Base-by-base conservation (phyloP, 2,797 vertebrate species). In the Pangasius mekongensis region DNA sequence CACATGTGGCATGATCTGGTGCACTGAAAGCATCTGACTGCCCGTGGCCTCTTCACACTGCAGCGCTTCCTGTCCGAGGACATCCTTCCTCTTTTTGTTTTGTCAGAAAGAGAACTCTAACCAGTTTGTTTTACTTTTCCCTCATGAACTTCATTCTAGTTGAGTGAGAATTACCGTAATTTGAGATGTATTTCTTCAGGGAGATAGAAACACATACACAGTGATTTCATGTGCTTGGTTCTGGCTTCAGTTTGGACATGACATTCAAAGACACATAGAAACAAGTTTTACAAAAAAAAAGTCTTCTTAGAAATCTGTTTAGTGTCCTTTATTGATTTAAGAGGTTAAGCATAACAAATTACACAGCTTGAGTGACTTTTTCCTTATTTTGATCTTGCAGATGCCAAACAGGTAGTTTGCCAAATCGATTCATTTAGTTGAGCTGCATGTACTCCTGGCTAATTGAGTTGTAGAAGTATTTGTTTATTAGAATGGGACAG, bases 81-180 rank as follows among this genome's bases (percentile, higher is more conserved):
- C 90, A 88, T 91, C 92, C 93, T 94, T 93, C 92, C 92, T 93
- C 91, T 93, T 94, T 94, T 93, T 91, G 93, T 91, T 92, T 88
- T 87, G 86, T 2, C 18, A 90, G 91, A 91, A 91, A 89, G 89
- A 30, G 56, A 30, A 81, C 90, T 89, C 86, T 92, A 93, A 90
- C 93, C 92, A 81, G 58, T 39, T 89, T 93, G 54, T 33, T 92
- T 93, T 93, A 91, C 52, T 66, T 84, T 87, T 89, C 36, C 56
- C 18, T 90, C 87, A 85, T 86, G 87, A 66, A 89, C 84, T 86
- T 39, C 13, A 43, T 91, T 90, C 81, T 76, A 3, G 88, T 69
- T 49, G 18, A 67, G 49, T 13, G 84, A 88, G 39, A 85, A 60
- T 74, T 22, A 78, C 16, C 5, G 0, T 10, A 69, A 49, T 1